Conservation (phyloP, 1,140 invertebrate genomes). For the Cotesia vestalis region DNA sequence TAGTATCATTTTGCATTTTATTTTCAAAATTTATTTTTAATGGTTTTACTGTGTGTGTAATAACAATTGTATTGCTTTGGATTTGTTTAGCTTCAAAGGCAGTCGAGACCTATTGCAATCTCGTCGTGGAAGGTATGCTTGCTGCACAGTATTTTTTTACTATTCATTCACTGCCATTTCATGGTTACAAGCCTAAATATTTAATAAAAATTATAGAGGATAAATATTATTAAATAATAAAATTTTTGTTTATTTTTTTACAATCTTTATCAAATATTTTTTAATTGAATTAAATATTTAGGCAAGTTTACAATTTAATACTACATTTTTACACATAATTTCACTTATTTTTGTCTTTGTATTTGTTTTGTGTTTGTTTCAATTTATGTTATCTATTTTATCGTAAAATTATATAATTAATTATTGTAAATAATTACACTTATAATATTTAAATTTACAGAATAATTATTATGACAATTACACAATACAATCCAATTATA, state of each 20-base stretch:
- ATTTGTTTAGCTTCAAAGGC: slow-evolving; percentile 51
- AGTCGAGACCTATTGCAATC: slow-evolving; percentile 51
- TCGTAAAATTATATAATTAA: slow-evolving; percentile 18
- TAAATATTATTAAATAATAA: neutral
- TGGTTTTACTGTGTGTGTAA: slow-evolving; percentile 16
- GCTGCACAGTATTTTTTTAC: slow-evolving; percentile 30
- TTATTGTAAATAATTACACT: neutral
- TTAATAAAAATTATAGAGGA: too few relatives aligned
- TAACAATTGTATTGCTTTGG: slow-evolving; percentile 35
- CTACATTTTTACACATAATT: neutral
- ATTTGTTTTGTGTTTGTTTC: slow-evolving; percentile 23
- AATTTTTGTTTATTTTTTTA: slow-evolving; percentile 12
- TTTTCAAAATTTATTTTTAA: slow-evolving; percentile 22
- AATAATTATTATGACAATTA: neutral
- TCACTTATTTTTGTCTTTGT: slow-evolving; percentile 1
- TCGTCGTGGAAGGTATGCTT: slow-evolving; percentile 48
- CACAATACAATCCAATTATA: too few relatives aligned
- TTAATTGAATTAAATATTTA: too few relatives aligned
- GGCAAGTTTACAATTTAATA: too few relatives aligned
- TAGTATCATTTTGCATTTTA: too few relatives aligned
- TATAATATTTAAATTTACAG: neutral
- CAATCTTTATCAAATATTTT: neutral
- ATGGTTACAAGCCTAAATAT: slow-evolving; percentile 12
- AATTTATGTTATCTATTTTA: slow-evolving; percentile 18
- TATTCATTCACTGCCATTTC: slow-evolving; percentile 9